phyloP scores from a whole-genome alignment of 2,797 vertebrate genomes.

The Orientallactaga sibirica region DNA sequence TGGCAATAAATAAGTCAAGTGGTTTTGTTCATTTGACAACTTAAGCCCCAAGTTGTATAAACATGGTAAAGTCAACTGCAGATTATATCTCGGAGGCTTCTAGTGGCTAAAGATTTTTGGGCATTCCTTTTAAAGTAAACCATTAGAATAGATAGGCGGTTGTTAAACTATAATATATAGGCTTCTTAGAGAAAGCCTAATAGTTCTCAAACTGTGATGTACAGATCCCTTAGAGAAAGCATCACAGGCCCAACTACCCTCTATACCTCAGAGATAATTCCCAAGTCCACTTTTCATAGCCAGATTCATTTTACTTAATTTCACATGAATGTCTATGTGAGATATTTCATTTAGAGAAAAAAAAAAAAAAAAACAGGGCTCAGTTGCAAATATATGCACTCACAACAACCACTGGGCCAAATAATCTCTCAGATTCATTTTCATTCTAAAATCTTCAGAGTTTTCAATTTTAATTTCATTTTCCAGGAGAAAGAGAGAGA shows the following conservation, averaged over 20 bases:
- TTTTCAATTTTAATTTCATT: too few relatives aligned
- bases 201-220: not conserved
- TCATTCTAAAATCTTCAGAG: not conserved
- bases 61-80: not conserved
- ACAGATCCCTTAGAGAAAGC: not conserved
- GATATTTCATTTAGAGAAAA: not conserved
- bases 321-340: not conserved
- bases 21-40: not conserved
- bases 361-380: not conserved
- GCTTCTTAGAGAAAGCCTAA: not conserved
- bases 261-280: not conserved
- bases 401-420: not conserved
- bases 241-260: not conserved
- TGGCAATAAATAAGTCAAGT: not conserved
- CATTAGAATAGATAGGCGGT: not conserved
- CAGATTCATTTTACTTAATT: slow-evolving; percentile 10
- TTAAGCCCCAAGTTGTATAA: not conserved
- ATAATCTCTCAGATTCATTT: not conserved
- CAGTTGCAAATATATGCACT: not conserved
- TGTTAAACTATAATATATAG: not conserved
- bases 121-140: slow-evolving; percentile 4
- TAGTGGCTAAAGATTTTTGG: not conserved
- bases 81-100: not conserved
- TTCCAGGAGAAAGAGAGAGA: too few relatives aligned
- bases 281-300: not conserved